Base-by-base conservation (phyloP, 2,888 invertebrate genomes). In the Thereva unica region DNA sequence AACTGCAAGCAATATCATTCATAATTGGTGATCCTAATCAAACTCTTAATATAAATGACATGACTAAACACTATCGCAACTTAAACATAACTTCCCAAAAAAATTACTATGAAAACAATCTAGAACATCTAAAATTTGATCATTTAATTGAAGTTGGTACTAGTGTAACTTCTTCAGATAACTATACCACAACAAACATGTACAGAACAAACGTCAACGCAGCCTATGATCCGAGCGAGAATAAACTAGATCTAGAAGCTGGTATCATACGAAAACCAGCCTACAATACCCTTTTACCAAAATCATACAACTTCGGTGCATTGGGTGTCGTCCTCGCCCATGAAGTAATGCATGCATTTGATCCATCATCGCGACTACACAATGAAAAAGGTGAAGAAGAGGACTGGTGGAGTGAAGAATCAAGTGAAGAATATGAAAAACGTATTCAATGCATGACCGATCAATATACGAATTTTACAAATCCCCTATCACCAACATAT, bases 261-360 rank as follows among this genome's bases (percentile, higher is more conserved):
- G 63, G 63, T 4, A 53, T 64, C n/a, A 10, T 64, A 8, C 53
- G 42, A 4, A 64, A 44, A 42, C 63, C 63, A 44, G 53, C 53
- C 7, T 64, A 44, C 35, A 12, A 37, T 10, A 6, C 44, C 3
- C 44, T 44, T 10, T 37, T 64, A 37, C 63, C 63, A 9, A 53
- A 53, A 52, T 52, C 53, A n/a, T 53, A 53, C 37, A 64, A 64
- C 37, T 64, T 12, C 10, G 63, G 44, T 35, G 35, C 42, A n/a
- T 53, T 64, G 63, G 63, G 63, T 4, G 52, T 38, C 8, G 12
- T 50, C 23, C 4, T 50, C 3, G 50, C 10, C n/a, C 50, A 50
- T 50, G 50, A 50, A 50, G 35, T 50, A 35, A 50, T 50, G 50
- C 50, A 50, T 50, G 35, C 50, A 50, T 50, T 50, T 35, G 50